Conservation (phyloP, 2,797 vertebrate genomes). For the Nasua narica region DNA sequence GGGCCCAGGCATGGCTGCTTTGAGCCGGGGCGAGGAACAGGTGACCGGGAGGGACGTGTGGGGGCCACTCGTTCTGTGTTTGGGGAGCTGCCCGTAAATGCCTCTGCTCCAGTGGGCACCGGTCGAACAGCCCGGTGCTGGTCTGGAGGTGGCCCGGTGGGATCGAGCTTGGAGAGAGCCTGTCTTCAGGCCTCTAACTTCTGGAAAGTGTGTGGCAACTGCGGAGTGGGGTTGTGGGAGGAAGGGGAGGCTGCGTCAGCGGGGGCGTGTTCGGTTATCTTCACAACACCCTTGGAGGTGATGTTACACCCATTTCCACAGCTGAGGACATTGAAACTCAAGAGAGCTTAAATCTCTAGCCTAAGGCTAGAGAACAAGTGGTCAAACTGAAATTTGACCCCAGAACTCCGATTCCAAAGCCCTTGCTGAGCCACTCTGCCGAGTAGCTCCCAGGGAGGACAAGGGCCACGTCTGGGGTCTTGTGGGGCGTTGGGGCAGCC, state of each 20-base stretch:
- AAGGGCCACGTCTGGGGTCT: neutral
- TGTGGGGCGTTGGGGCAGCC: neutral
- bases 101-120: neutral
- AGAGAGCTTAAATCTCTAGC: neutral
- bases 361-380: neutral
- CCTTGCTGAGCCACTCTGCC: neutral
- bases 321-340: neutral
- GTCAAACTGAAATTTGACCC: neutral
- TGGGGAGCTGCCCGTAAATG: neutral
- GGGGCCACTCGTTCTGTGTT: neutral
- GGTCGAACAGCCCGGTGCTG: neutral
- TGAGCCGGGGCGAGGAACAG: neutral
- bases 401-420: neutral
- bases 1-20: neutral
- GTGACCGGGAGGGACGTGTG: accelerated
- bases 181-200: neutral
- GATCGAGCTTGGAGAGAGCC: neutral
- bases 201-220: neutral
- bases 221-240: neutral
- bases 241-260: neutral
- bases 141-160: neutral
- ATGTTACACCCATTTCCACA: neutral
- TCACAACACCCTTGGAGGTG: neutral
- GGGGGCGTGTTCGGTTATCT: neutral
- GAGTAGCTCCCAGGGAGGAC: neutral